Conservation (phyloP, 2,888 invertebrate species). For the Drosophila buzzatii region DNA sequence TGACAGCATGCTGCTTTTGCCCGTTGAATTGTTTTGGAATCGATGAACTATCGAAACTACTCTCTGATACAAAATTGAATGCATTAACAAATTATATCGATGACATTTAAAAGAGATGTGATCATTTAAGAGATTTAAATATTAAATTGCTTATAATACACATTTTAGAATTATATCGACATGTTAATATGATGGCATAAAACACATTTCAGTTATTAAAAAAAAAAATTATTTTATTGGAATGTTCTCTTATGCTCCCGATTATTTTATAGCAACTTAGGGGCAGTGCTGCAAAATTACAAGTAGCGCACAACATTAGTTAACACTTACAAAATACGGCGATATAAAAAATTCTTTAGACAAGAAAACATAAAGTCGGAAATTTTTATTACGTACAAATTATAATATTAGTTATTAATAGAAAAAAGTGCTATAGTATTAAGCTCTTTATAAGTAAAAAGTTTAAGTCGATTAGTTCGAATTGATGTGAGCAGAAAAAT, state of each 20-base stretch:
- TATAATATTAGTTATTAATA: slow-evolving; percentile 30
- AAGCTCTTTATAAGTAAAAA: slow-evolving; percentile 29
- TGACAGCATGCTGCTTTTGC: slow-evolving; percentile 30
- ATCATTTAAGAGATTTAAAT: too few relatives aligned
- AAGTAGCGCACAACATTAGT: slow-evolving; percentile 20
- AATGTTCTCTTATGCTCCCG: neutral
- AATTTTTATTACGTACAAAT: slow-evolving; percentile 39
- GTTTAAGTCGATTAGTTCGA: slow-evolving; percentile 22
- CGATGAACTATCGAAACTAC: slow-evolving; percentile 20
- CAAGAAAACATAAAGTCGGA: slow-evolving; percentile 57
- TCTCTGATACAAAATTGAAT: too few relatives aligned
- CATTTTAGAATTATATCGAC: neutral
- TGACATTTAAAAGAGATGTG: neutral
- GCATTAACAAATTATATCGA: neutral
- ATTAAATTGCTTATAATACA: neutral
- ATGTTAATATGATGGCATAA: neutral
- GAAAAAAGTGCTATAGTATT: slow-evolving; percentile 28
- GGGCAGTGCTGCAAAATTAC: slow-evolving; percentile 35
- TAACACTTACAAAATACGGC: slow-evolving; percentile 62
- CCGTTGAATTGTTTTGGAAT: slow-evolving; percentile 24
- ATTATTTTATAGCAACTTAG: slow-evolving; percentile 16
- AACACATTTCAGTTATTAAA: too few relatives aligned
- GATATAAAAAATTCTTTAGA: slow-evolving; percentile 61
- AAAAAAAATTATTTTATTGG: neutral
- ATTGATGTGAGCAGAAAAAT: slow-evolving; percentile 55